These are phyloP conservation scores for Syngnathus rostellatus DNA, from an alignment of 2,797 vertebrate genomes.

Conservation along the genomic window DNA sequence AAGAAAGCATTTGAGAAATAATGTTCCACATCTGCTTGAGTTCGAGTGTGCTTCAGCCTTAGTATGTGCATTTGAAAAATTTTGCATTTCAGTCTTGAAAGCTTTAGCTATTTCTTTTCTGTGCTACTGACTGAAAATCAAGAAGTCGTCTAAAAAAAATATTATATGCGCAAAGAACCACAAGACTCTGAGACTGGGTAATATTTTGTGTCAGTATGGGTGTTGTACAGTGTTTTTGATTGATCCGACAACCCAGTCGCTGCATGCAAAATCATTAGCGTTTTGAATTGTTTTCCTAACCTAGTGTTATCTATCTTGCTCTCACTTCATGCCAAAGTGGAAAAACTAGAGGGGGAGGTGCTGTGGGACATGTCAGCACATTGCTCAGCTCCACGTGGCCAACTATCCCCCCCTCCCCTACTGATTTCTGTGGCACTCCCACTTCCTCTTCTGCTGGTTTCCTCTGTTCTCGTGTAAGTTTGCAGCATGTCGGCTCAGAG, in stretches of 20 bases:
- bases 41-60: background rate
- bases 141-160: background rate
- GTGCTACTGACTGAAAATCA: background rate
- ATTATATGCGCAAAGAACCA: background rate
- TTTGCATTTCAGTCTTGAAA: constrained; percentile 1
- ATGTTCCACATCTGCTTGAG: background rate
- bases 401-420: constrained; percentile 56
- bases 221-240: background rate
- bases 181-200: background rate
- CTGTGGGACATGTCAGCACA: constrained; percentile 65
- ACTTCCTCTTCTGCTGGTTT: constrained; percentile 28
- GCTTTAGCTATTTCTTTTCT: background rate
- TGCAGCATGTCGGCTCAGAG: constrained; percentile 21
- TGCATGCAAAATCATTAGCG: background rate
- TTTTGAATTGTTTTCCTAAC: background rate
- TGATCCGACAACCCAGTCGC: background rate
- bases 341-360: constrained; percentile 16
- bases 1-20: background rate
- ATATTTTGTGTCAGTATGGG: background rate
- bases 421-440: constrained; percentile 45
- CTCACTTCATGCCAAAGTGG: constrained; percentile 1
- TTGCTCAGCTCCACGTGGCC: constrained; percentile 74
- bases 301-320: background rate
- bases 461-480: constrained; percentile 22
- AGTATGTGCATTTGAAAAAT: background rate